phyloP scores from a whole-genome alignment of 2,797 vertebrate genomes.

The Enteromius afrohamiltoni region DNA sequence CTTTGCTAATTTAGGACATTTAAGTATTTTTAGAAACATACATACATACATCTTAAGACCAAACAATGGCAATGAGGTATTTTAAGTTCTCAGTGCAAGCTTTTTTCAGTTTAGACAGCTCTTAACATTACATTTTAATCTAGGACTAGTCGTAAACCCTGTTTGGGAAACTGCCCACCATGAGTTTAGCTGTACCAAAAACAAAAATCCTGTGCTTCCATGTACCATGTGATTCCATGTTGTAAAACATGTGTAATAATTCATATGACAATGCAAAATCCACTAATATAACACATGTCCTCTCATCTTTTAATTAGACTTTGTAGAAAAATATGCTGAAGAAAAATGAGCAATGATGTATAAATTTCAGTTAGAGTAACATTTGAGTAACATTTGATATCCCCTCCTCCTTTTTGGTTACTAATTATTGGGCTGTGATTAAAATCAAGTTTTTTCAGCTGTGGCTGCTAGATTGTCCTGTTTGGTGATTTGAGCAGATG shows the following conservation, averaged over 20 bases:
- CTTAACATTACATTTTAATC: too few relatives aligned
- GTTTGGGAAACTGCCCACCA: too few relatives aligned
- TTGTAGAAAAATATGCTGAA: neutral
- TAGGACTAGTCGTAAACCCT: too few relatives aligned
- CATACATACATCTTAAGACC: too few relatives aligned
- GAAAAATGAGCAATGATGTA: neutral
- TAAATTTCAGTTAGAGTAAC: neutral
- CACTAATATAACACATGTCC: neutral
- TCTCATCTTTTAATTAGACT: neutral
- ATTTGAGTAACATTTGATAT: constrained; percentile 69
- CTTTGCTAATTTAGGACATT: too few relatives aligned
- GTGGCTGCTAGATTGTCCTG: constrained; percentile 74
- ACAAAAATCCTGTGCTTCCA: neutral
- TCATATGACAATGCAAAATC: neutral
- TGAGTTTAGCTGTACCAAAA: neutral
- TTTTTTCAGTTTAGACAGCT: too few relatives aligned
- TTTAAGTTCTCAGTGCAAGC: too few relatives aligned
- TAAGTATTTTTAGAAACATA: too few relatives aligned
- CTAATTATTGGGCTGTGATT: constrained; percentile 80
- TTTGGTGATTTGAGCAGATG: constrained; percentile 77
- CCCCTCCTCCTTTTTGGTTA: constrained; percentile 68
- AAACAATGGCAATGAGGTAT: too few relatives aligned
- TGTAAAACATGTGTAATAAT: neutral
- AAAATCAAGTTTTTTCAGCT: constrained; percentile 76
- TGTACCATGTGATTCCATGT: too few relatives aligned